A percentile compares a stretch with the other conserved stretches of the same genome.
Evolutionary conservation across 1,140 invertebrate species (phyloP).

Genomic region (Eciton burchellii): DNA sequence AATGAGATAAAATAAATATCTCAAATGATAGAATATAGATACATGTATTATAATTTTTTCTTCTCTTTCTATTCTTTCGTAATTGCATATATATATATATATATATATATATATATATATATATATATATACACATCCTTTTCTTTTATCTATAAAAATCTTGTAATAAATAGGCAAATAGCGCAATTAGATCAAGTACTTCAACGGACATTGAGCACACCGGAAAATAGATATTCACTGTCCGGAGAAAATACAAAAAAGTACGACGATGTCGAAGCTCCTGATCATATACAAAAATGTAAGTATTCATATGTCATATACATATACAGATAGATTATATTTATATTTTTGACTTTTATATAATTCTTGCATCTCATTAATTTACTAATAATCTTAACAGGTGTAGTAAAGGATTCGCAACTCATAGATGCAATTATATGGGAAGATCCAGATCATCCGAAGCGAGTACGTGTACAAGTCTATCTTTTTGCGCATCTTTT

Average conservation of each 20-base stretch:
- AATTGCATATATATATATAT: too few species aligned
- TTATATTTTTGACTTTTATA: constrained; percentile 13
- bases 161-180: constrained; percentile 74
- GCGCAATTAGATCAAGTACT: constrained; percentile 79
- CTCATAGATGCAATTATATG: constrained; percentile 84
- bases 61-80: too few species aligned
- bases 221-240: constrained; percentile 76
- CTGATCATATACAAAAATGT: constrained; percentile 75
- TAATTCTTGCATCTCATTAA: constrained; percentile 22
- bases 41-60: too few species aligned
- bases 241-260: constrained; percentile 72
- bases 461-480: constrained; percentile 53
- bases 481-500: not conserved
- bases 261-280: constrained; percentile 67
- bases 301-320: constrained; percentile 28
- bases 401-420: constrained; percentile 83
- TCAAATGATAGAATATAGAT: too few species aligned
- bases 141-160: not conserved
- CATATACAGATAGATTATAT: not conserved
- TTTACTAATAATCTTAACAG: constrained; percentile 59
- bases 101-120: too few species aligned
- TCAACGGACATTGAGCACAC: constrained; percentile 74
- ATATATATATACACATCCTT: too few species aligned
- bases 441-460: constrained; percentile 82
- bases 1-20: too few species aligned